Conservation (phyloP, 2,888 invertebrate genomes). For the Lymantria dispar region DNA sequence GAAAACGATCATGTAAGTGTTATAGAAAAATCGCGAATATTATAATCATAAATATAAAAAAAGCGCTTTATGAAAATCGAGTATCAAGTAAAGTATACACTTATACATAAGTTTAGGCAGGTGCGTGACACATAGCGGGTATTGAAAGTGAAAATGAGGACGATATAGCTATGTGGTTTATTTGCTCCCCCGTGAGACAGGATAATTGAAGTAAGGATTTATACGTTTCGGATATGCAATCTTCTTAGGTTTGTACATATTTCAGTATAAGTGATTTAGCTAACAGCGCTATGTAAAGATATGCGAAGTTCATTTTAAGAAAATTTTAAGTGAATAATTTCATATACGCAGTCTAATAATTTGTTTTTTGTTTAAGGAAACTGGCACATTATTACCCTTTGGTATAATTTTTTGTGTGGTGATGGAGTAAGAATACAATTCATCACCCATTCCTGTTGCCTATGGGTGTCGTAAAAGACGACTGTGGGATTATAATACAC, state of each 20-base stretch:
- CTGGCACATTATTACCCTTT: too few species aligned
- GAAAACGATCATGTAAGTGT: conserved; percentile 21
- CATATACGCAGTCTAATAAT: too few species aligned
- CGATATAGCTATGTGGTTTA: conserved; percentile 62
- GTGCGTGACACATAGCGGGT: conserved; percentile 41
- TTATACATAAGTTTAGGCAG: conserved; percentile 41
- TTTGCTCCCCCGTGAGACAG: conserved; percentile 64
- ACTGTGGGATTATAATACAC: too few species aligned
- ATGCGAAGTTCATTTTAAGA: background rate
- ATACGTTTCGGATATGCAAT: conserved; percentile 67
- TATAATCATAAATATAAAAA: conserved; percentile 23
- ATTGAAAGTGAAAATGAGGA: conserved; percentile 65
- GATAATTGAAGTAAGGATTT: conserved; percentile 77
- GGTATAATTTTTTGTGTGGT: too few species aligned
- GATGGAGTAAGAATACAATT: too few species aligned
- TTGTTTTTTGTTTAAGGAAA: too few species aligned
- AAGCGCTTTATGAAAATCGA: conserved; percentile 31
- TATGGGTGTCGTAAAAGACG: too few species aligned
- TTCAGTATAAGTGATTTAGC: conserved; percentile 10
- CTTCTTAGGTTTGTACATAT: conserved; percentile 40
- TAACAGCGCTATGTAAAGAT: too few species aligned
- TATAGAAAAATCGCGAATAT: conserved; percentile 31
- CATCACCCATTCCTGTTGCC: too few species aligned
- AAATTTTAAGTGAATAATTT: background rate
- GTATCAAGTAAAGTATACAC: conserved; percentile 26